Evolutionary conservation across 1,140 invertebrate species (phyloP).

Genomic region (Philopotamus ludificatus): DNA sequence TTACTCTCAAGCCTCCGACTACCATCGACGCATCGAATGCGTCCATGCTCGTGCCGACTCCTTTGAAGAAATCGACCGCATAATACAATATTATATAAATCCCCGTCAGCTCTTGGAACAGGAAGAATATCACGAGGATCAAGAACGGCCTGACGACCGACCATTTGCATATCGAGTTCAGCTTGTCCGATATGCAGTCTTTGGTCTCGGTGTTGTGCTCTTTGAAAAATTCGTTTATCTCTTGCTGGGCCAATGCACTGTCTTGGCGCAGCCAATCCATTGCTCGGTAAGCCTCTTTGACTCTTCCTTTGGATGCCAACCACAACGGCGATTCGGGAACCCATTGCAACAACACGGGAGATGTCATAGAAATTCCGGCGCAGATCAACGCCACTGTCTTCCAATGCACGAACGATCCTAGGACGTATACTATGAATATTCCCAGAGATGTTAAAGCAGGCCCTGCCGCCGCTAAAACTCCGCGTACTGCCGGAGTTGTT

Average conservation of each 20-base stretch:
- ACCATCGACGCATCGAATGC: slow-evolving; percentile 71
- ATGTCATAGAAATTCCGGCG: slow-evolving; percentile 59
- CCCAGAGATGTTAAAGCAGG: slow-evolving; percentile 66
- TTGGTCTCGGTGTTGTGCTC: slow-evolving; percentile 51
- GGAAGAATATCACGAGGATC: slow-evolving; percentile 63
- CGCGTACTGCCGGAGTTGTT: slow-evolving; percentile 56
- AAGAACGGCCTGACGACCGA: slow-evolving; percentile 64
- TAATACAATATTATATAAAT: slow-evolving; percentile 79
- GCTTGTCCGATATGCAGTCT: slow-evolving; percentile 47
- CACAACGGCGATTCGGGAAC: slow-evolving; percentile 70
- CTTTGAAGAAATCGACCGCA: slow-evolving; percentile 67
- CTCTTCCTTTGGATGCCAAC: slow-evolving; percentile 58
- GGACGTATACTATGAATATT: slow-evolving; percentile 64
- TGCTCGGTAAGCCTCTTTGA: slow-evolving; percentile 57
- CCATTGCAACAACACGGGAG: slow-evolving; percentile 59
- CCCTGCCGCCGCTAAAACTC: slow-evolving; percentile 60
- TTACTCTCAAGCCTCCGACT: slow-evolving; percentile 67
- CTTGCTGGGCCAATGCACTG: slow-evolving; percentile 57
- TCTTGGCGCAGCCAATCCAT: slow-evolving; percentile 61
- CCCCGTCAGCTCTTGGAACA: slow-evolving; percentile 70
- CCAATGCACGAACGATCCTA: slow-evolving; percentile 64
- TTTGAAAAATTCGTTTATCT: slow-evolving; percentile 56
- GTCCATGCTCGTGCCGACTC: slow-evolving; percentile 65
- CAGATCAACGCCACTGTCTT: slow-evolving; percentile 62
- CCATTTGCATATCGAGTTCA: slow-evolving; percentile 45